Evolutionary conservation across 1,140 invertebrate species (phyloP), one percentile per base, ranked within the genome.

Genomic region (Drosophila lini): DNA sequence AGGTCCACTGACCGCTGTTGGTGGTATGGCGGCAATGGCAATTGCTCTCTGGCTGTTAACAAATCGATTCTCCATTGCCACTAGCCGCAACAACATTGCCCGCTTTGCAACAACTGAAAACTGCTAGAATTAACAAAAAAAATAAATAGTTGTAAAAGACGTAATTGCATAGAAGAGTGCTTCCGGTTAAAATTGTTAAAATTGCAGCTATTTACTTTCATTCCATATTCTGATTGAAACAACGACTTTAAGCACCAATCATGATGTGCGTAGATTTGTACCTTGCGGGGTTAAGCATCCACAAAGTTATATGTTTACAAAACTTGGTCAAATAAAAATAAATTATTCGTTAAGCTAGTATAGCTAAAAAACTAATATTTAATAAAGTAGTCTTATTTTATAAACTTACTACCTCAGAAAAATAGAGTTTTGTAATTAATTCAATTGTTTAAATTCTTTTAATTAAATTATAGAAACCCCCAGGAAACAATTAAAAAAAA

Each of bases 1-100:
- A 38, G 52, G 52, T 36, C 50, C 50, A 53, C 50, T 53, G 50
- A 53, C 50, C 50, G 50, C 50, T 53, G 50, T 22, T 53, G 16
- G 50, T 53, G 16, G 32, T 36, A 32, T 22, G 32, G 11, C 50
- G 50, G 50, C 8, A 53, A 53, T 22, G 9, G 50, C 32, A 53
- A 36, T 36, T 36, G 50, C 36, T 53, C 50, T 22, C 9, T 22
- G 32, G 32, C 50, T 36, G 13, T 53, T 53, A 53, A 36, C 50
- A 53, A 53, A 53, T 53, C 50, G 50, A 53, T 53, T 53, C 32
- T 22, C 32, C 32, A 53, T 36, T 36, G 19, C 50, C 50, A 53
- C 50, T 5, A 36, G 32, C 50, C 50, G 13, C 32, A 53, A 53
- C n/a, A n/a, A n/a, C n/a, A 53, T 53, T 53, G 50, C 19, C 11